phyloP scores from a whole-genome alignment of 1,140 invertebrate species.

The Drosophila ohnishii region DNA sequence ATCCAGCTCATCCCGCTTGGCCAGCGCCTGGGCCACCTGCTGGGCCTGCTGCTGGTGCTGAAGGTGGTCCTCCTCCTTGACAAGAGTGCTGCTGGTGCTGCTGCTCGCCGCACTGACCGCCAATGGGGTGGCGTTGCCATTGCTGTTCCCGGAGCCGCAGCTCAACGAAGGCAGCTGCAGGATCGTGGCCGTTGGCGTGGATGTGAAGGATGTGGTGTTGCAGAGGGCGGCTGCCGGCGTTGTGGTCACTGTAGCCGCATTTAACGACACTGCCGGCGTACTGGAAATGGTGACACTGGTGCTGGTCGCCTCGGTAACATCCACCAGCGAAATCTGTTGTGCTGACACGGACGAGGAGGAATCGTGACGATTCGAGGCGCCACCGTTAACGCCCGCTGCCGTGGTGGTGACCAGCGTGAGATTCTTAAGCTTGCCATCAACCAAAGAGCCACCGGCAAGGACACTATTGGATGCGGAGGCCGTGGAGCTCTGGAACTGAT shows the following conservation, averaged over 20 bases:
- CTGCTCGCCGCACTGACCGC: slow-evolving; percentile 66
- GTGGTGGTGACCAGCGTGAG: slow-evolving; percentile 73
- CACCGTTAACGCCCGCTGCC: slow-evolving; percentile 5
- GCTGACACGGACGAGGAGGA: slow-evolving; percentile 5
- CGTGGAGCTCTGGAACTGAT: slow-evolving; percentile 36
- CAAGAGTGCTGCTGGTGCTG: slow-evolving; percentile 60
- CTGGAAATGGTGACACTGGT: slow-evolving; percentile 74
- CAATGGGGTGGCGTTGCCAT: slow-evolving; percentile 13
- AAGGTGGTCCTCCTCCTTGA: slow-evolving; percentile 58
- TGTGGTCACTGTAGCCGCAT: slow-evolving; percentile 55
- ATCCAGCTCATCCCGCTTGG: slow-evolving; percentile 74
- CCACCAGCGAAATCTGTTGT: slow-evolving; percentile 61
- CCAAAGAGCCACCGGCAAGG: slow-evolving; percentile 36
- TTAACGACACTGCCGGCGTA: slow-evolving; percentile 51
- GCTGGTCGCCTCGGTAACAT: slow-evolving; percentile 70
- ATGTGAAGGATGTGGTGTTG: slow-evolving; percentile 49
- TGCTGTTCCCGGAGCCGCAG: background rate
- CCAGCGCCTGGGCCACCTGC: slow-evolving; percentile 45
- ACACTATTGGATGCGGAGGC: slow-evolving; percentile 53
- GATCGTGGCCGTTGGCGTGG: slow-evolving; percentile 59
- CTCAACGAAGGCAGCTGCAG: slow-evolving; percentile 60
- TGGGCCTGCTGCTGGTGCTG: slow-evolving; percentile 40
- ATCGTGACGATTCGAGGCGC: slow-evolving; percentile 17
- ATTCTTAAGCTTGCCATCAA: slow-evolving; percentile 74
- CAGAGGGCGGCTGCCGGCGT: slow-evolving; percentile 46